Evolutionary conservation across 1,140 invertebrate species (phyloP), one percentile per base, ranked within the genome.

Genomic region (Anastatus disparis): DNA sequence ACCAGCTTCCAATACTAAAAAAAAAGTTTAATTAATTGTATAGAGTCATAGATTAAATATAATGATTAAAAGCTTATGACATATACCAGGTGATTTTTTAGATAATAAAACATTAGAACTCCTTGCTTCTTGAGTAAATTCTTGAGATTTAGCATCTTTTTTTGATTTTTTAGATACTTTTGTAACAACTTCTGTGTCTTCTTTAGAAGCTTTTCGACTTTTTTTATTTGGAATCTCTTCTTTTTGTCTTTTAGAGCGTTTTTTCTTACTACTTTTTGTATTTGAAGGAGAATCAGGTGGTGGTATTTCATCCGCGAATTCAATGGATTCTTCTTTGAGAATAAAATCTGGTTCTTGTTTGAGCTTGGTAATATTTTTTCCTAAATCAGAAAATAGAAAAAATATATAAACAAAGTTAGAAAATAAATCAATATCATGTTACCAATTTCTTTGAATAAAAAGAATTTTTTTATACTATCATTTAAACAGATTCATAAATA

Each of bases 1-100:
- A 17, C 79, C 76, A 68, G 88, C 88, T 80, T 88, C 84, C n/a
- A 89, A 71, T 40, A 82, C 87, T 85, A 65, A 27, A 75, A 75
- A 69, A 74, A 70, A 9, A 35, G 35, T 29, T 9, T 38, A n/a
- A 35, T 35, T 35, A 10, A 35, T 35, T 35, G 31, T 35, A 35
- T 4, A 6, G 31, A 6, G 10, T 35, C 10, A 35, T 6, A 35
- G 4, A 35, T 6, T 35, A 35, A 35, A 35, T 10, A 35, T 35
- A n/a, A n/a, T 35, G 31, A 6, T 10, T 6, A 35, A 35, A 10
- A 35, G 31, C n/a, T n/a, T n/a, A n/a, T n/a, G n/a, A n/a, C n/a
- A n/a, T n/a, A n/a, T 69, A 69, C 67, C 63, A 29, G 53, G 42
- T 52, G 52, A 7, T 42, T 64, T 72, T 38, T 53, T 31, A 26